Base-by-base conservation (phyloP, 2,797 vertebrate species). In the Aselliscus stoliczkanus region DNA sequence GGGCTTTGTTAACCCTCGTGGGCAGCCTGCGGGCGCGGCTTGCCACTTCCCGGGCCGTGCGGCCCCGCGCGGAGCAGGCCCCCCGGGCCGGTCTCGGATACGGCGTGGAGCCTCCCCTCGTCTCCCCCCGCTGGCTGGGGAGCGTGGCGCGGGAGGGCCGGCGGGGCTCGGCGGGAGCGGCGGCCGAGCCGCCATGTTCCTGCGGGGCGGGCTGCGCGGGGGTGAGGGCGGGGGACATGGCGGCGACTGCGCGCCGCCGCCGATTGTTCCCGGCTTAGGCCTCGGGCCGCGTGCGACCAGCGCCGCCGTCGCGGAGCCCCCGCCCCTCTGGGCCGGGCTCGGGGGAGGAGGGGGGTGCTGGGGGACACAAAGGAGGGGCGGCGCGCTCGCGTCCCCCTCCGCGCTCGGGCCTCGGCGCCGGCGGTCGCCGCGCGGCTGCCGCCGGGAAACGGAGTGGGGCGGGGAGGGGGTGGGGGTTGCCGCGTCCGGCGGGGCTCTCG, bases 301-400 rank as follows among this genome's bases (percentile, higher is more conserved):
- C 64, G 18, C 91, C 86, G 93, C 89, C 34, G 64, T 73, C 44
- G 47, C 25, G 25, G 56, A 39, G 90, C 86, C 75, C 67, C 82
- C 92, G 93, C 64, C 65, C 90, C 92, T 89, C 88, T 75, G 95
- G 90, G 81, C 88, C 98, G 77, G 90, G 98, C 98, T 97, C 96
- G 96, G 97, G 92, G 98, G 94, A 42, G 42, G 98, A 98, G 96
- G 97, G 92, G 50, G 98, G 94, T 98, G 98, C 96, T 97, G 98
- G 98, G 96, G 96, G 94, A 97, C 97, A 97, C 97, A 99, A 98
- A 98, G 99, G 98, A 98, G 98, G 97, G 98, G 97, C 97, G 96
- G 98, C 98, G 99, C 62, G 98, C 81, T 75, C 96, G 88, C 89
- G 93, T 91, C 95, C 92, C 92, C 65, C 76, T 86, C 84, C 20